phyloP scores from a whole-genome alignment of 1,140 invertebrate species.

The Chelonus insularis region DNA sequence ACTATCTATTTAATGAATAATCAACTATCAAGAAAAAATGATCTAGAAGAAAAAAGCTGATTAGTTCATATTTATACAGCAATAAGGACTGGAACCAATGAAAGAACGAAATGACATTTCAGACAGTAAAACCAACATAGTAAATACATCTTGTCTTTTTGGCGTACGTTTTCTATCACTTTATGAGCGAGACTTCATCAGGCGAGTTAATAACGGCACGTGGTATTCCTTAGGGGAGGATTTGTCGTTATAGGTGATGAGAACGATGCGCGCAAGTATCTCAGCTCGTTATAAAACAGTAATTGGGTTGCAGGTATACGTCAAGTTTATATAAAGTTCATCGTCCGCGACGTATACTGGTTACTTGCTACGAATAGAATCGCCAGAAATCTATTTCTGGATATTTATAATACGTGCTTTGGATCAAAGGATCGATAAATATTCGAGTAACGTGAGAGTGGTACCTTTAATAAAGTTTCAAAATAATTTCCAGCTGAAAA shows the following conservation, averaged over 20 bases:
- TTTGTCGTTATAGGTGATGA: conserved; percentile 19
- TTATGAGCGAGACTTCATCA: conserved; percentile 13
- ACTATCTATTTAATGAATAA: too few species aligned
- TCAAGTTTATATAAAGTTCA: conserved; percentile 15
- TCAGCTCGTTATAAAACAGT: conserved; percentile 14
- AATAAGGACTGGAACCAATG: too few species aligned
- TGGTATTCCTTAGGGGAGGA: not conserved
- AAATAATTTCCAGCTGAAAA: too few species aligned
- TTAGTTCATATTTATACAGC: too few species aligned
- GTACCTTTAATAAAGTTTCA: too few species aligned
- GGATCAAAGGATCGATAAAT: too few species aligned
- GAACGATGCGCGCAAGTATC: conserved; percentile 4
- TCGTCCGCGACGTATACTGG: not conserved
- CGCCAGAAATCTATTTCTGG: conserved; percentile 3
- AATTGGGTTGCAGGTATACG: conserved; percentile 17
- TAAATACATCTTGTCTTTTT: not conserved
- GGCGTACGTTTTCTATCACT: not conserved
- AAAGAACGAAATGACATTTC: too few species aligned
- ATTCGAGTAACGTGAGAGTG: too few species aligned
- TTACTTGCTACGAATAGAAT: not conserved
- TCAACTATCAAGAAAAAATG: too few species aligned
- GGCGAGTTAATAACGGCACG: conserved; percentile 13
- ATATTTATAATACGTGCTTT: not conserved
- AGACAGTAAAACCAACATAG: too few species aligned
- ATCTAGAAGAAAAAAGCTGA: too few species aligned